Conservation (phyloP, 2,888 invertebrate species). For the Podabrus alpinus region DNA sequence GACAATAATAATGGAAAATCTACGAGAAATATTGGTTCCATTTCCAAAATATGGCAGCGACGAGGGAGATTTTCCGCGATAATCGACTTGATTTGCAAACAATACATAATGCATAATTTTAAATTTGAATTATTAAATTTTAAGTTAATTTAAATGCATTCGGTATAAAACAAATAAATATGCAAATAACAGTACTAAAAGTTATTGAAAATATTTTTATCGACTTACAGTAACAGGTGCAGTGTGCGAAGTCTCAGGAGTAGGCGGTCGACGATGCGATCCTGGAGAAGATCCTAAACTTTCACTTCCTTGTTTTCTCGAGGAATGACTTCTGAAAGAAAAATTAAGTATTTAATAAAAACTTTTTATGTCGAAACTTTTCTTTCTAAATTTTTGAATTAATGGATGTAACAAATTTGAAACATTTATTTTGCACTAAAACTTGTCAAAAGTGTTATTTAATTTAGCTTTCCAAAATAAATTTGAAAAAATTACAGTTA, state of each 20-base stretch:
- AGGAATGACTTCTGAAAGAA: constrained; percentile 47
- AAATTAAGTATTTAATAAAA: neutral
- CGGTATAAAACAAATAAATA: too few species aligned
- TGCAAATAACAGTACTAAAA: too few species aligned
- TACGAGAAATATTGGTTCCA: too few species aligned
- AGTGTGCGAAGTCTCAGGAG: constrained; percentile 50
- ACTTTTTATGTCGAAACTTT: neutral
- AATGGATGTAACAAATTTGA: neutral
- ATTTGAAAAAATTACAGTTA: neutral
- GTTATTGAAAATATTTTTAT: neutral
- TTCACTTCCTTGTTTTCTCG: constrained; percentile 48
- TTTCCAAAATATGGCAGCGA: too few species aligned
- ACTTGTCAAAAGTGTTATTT: neutral
- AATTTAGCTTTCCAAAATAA: neutral
- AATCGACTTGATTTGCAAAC: too few species aligned
- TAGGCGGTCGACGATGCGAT: constrained; percentile 44
- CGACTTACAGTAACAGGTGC: constrained; percentile 54
- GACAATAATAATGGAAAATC: too few species aligned
- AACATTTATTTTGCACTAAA: neutral
- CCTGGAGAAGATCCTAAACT: constrained; percentile 52
- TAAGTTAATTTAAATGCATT: too few species aligned
- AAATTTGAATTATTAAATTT: too few species aligned
- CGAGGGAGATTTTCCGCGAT: neutral
- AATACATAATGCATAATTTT: too few species aligned
- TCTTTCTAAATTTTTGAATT: neutral